Percentiles rank a stretch among this genome's conserved stretches.
Evolutionary conservation across 2,113 vertebrate genomes (phyloP).

Genomic region (Ariopsis seemanni): DNA sequence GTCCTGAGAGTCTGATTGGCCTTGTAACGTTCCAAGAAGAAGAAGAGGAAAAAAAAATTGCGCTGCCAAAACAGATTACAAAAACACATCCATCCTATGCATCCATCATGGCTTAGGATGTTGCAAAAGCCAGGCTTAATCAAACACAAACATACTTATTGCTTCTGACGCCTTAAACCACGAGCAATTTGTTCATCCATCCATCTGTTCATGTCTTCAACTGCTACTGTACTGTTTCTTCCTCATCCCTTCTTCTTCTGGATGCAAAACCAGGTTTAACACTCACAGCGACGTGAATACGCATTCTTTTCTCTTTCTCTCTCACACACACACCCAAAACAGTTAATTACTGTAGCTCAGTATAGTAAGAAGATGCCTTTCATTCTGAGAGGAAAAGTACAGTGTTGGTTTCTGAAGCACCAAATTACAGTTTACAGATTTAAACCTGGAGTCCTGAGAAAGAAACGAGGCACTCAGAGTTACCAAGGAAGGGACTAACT

Average conservation of each 20-base stretch:
- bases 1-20: neutral
- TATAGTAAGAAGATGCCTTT: slow-evolving; percentile 47
- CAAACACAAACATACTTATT: slow-evolving; percentile 19
- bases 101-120: neutral
- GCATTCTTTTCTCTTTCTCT: neutral
- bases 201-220: neutral
- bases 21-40: neutral
- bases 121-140: slow-evolving; percentile 30
- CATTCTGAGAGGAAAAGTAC: slow-evolving; percentile 47
- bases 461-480: neutral
- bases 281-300: neutral
- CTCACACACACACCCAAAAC: slow-evolving; percentile 19
- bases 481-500: neutral
- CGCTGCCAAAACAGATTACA: neutral
- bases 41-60: neutral
- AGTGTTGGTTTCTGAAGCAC: slow-evolving; percentile 44
- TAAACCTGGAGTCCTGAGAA: slow-evolving; percentile 30
- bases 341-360: slow-evolving; percentile 50
- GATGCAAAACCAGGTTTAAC: slow-evolving; percentile 8
- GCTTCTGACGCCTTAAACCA: slow-evolving; percentile 6
- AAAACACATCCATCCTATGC: neutral
- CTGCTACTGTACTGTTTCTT: neutral
- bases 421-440: slow-evolving; percentile 51
- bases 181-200: neutral
- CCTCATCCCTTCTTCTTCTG: neutral